Evolutionary conservation across 2,113 vertebrate species (phyloP).

Genomic region (Noturus placidus): DNA sequence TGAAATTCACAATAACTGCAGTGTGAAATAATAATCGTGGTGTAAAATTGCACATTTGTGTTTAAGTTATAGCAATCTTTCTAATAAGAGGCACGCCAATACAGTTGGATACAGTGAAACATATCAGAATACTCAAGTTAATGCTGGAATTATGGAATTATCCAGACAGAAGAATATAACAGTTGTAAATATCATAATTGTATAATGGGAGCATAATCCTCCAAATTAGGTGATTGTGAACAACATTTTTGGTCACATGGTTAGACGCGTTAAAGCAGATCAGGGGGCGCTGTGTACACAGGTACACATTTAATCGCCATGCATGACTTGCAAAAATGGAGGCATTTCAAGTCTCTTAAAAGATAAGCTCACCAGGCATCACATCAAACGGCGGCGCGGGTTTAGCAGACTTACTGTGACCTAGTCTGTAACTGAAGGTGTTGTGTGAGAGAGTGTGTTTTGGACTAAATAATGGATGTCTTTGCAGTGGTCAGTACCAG

Average conservation of each 20-base stretch:
- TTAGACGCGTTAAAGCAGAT: slow-evolving; percentile 7
- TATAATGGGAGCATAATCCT: not conserved
- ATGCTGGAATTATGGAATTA: not conserved
- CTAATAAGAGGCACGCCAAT: not conserved
- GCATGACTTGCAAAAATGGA: slow-evolving; percentile 18
- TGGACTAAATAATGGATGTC: not conserved
- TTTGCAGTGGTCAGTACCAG: not conserved
- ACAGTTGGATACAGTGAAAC: no score
- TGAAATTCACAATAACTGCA: not conserved
- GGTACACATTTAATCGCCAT: slow-evolving; percentile 10
- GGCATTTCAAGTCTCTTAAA: slow-evolving; percentile 52
- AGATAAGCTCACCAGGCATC: slow-evolving; percentile 26
- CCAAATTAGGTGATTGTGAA: slow-evolving; percentile 26
- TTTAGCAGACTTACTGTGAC: slow-evolving; percentile 46
- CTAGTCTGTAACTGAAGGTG: slow-evolving; percentile 8
- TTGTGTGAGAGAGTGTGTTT: slow-evolving; percentile 14
- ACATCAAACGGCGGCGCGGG: slow-evolving; percentile 51
- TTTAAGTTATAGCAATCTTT: not conserved
- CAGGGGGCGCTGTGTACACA: slow-evolving; percentile 3
- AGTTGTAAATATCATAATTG: not conserved
- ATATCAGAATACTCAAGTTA: not conserved
- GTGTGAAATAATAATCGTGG: not conserved
- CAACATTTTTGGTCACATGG: slow-evolving; percentile 32
- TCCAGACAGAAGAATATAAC: not conserved
- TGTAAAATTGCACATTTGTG: not conserved